phyloP scores from a whole-genome alignment of 2,888 invertebrate species.

The Philereme transversata region DNA sequence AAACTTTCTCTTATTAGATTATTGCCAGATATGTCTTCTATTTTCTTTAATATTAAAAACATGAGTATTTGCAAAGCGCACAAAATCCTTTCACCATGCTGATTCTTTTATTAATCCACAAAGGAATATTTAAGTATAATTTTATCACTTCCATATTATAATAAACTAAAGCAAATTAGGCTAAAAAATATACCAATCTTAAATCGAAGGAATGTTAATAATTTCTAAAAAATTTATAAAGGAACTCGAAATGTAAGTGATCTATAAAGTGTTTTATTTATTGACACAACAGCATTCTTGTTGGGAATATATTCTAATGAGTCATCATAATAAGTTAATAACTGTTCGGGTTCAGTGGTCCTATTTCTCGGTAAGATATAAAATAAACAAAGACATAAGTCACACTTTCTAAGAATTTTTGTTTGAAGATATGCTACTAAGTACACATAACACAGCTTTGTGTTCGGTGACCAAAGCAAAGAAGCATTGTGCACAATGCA shows the following conservation, averaged over 20 bases:
- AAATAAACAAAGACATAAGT: conserved; percentile 28
- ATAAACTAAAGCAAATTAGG: neutral
- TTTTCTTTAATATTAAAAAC: too few relatives aligned
- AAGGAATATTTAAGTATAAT: too few relatives aligned
- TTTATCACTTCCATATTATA: neutral
- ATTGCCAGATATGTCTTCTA: too few relatives aligned
- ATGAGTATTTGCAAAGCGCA: neutral
- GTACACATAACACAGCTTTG: conserved; percentile 26
- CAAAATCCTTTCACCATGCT: neutral
- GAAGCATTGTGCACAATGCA: conserved; percentile 28
- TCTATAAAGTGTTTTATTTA: neutral
- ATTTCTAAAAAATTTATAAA: neutral
- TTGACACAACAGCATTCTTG: conserved; percentile 16
- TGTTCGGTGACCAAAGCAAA: conserved; percentile 30
- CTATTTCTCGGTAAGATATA: conserved; percentile 28
- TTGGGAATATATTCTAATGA: conserved; percentile 5
- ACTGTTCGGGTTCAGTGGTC: conserved; percentile 7
- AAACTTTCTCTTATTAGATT: too few relatives aligned
- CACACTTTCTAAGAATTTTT: conserved; percentile 34
- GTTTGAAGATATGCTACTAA: conserved; percentile 25
- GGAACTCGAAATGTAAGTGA: neutral
- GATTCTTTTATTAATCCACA: too few relatives aligned
- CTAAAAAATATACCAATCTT: too few relatives aligned
- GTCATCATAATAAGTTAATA: conserved; percentile 1
- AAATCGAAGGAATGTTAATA: neutral